A percentile compares a stretch with the other conserved stretches of the same genome.
Conservation (phyloP, 2,797 vertebrate genomes). For the Pteropus rufus region DNA sequence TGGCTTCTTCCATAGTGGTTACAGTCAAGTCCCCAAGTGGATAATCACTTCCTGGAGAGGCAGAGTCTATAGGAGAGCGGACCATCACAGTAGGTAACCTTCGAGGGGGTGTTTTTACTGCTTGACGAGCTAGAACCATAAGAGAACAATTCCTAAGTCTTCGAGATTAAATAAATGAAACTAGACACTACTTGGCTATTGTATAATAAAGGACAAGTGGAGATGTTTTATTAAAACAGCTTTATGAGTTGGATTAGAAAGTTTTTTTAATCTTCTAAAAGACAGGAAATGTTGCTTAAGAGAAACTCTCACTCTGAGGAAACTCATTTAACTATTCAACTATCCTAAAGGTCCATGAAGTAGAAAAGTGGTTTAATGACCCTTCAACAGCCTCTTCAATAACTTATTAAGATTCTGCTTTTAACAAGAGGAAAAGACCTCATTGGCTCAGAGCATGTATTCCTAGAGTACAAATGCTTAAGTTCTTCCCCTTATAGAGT, state of each 20-base stretch:
- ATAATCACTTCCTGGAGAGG: slow-evolving; percentile 91
- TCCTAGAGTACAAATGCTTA: not conserved
- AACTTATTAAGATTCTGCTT: not conserved
- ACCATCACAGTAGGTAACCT: slow-evolving; percentile 87
- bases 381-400: not conserved
- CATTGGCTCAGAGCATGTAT: not conserved
- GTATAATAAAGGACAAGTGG: not conserved
- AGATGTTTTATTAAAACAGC: not conserved
- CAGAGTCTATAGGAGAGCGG: slow-evolving; percentile 88
- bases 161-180: slow-evolving; percentile 33
- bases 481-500: not conserved
- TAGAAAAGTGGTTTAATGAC: not conserved
- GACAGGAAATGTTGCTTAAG: not conserved
- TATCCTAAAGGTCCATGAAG: not conserved
- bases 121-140: slow-evolving; percentile 91
- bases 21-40: slow-evolving; percentile 87
- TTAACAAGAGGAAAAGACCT: slow-evolving; percentile 4
- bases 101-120: slow-evolving; percentile 91
- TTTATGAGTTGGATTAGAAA: slow-evolving; percentile 14
- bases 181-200: not conserved
- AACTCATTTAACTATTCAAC: not conserved
- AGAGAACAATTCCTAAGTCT: slow-evolving; percentile 49
- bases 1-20: slow-evolving; percentile 85
- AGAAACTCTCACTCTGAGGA: not conserved
- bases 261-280: not conserved